Percentiles rank a stretch among this genome's conserved stretches.
phyloP scores from a whole-genome alignment of 1,140 invertebrate species.

The Drosophila quadrilineata region DNA sequence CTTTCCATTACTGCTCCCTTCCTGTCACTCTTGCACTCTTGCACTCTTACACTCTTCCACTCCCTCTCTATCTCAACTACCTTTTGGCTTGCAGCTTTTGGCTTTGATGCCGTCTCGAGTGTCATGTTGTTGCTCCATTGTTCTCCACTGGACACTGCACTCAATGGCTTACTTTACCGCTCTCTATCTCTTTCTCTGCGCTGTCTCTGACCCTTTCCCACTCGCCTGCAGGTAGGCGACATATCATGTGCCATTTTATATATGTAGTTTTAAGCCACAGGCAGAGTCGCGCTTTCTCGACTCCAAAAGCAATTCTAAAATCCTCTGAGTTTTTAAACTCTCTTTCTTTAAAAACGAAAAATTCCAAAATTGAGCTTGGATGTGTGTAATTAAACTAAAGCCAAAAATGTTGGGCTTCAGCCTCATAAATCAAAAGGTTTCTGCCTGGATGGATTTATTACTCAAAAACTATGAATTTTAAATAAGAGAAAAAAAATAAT shows the following conservation, averaged over 20 bases:
- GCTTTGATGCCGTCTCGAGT: slow-evolving; percentile 60
- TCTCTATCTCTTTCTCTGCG: neutral
- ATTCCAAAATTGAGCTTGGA: too few relatives aligned
- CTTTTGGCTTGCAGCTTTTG: slow-evolving; percentile 53
- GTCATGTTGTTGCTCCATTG: slow-evolving; percentile 57
- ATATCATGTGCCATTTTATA: slow-evolving; percentile 69
- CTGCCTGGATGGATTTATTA: slow-evolving; percentile 72
- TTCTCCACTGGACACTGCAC: slow-evolving; percentile 26
- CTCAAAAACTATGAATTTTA: slow-evolving; percentile 72
- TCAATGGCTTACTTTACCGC: too few relatives aligned
- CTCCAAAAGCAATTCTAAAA: slow-evolving; percentile 25
- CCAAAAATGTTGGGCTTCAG: slow-evolving; percentile 43
- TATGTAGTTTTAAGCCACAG: too few relatives aligned
- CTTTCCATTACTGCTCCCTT: too few relatives aligned
- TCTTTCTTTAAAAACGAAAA: too few relatives aligned
- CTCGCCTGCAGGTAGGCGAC: slow-evolving; percentile 66
- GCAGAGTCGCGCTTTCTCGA: slow-evolving; percentile 51
- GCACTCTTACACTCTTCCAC: neutral
- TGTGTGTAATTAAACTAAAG: slow-evolving; percentile 70
- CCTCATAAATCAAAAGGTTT: too few relatives aligned
- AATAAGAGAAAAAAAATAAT: too few relatives aligned
- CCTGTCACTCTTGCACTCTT: slow-evolving; percentile 10
- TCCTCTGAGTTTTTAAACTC: too few relatives aligned
- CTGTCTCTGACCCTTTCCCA: neutral
- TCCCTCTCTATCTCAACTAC: neutral